Conservation (phyloP, 2,888 invertebrate genomes). For the Drosophila demipolita region DNA sequence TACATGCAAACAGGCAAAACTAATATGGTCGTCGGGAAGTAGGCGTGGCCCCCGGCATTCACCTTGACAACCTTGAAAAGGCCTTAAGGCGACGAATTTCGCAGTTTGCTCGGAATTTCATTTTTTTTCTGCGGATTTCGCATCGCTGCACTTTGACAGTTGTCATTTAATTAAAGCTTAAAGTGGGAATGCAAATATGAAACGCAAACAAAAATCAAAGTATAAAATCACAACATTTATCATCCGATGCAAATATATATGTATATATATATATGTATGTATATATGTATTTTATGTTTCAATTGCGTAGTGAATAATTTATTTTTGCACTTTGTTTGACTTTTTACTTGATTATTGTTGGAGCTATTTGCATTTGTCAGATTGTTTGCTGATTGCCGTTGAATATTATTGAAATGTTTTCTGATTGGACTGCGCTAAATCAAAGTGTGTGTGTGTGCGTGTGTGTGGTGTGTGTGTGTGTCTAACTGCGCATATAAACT, state of each 20-base stretch:
- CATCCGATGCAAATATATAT: background rate
- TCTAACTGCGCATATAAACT: constrained; percentile 25
- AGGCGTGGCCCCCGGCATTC: constrained; percentile 30
- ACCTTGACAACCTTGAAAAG: constrained; percentile 14
- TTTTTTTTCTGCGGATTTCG: constrained; percentile 56
- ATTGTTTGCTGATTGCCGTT: constrained; percentile 71
- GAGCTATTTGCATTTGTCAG: constrained; percentile 68
- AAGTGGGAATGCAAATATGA: constrained; percentile 4
- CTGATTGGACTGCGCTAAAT: constrained; percentile 64
- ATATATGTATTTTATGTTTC: background rate
- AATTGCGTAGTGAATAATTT: constrained; percentile 33
- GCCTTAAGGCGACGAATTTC: constrained; percentile 1
- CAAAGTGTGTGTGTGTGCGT: constrained; percentile 8
- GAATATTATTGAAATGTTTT: constrained; percentile 54
- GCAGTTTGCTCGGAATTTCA: background rate
- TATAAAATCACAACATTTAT: background rate
- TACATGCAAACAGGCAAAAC: constrained; percentile 23
- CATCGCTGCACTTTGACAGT: constrained; percentile 48
- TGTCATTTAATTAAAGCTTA: constrained; percentile 67
- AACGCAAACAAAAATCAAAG: background rate
- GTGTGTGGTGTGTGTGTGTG: constrained; percentile 1
- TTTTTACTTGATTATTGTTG: constrained; percentile 30
- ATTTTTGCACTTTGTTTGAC: constrained; percentile 20
- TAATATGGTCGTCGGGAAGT: constrained; percentile 7
- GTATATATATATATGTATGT: background rate